phyloP scores from a whole-genome alignment of 2,113 vertebrate genomes.

The Ophiodon elongatus region DNA sequence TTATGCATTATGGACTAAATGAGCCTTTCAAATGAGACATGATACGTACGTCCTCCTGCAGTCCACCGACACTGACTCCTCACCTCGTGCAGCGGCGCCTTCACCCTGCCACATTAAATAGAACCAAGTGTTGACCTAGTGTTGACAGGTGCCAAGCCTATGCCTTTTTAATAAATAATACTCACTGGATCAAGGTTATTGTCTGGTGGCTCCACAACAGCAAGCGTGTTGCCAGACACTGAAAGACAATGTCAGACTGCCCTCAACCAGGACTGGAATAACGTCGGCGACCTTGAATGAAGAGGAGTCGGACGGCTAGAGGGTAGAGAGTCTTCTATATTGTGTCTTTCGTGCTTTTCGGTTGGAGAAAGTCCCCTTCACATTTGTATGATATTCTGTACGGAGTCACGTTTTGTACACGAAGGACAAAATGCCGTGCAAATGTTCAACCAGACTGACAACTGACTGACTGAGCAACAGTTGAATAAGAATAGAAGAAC shows the following conservation, averaged over 20 bases:
- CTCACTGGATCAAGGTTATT: not conserved
- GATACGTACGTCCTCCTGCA: not conserved
- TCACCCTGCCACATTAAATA: not conserved
- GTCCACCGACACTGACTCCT: not conserved
- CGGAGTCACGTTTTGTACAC: too few relatives aligned
- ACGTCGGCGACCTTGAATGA: not conserved
- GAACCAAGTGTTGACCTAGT: not conserved
- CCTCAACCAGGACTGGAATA: not conserved
- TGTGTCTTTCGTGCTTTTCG: not conserved
- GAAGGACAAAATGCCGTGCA: too few relatives aligned
- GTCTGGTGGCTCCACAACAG: not conserved
- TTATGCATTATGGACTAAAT: not conserved
- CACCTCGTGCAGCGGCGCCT: not conserved
- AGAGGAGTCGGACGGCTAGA: not conserved
- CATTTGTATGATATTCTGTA: not conserved
- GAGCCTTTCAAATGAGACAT: not conserved
- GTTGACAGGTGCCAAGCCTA: not conserved
- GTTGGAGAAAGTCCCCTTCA: not conserved
- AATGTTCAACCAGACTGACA: too few relatives aligned
- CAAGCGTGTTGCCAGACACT: not conserved
- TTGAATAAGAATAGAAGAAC: not conserved
- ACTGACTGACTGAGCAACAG: not conserved
- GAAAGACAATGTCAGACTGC: not conserved
- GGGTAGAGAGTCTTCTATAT: not conserved
- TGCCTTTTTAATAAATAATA: not conserved